These are phyloP conservation scores for Drepana falcataria DNA, from an alignment of 2,888 invertebrate species.

Conservation along the genomic window DNA sequence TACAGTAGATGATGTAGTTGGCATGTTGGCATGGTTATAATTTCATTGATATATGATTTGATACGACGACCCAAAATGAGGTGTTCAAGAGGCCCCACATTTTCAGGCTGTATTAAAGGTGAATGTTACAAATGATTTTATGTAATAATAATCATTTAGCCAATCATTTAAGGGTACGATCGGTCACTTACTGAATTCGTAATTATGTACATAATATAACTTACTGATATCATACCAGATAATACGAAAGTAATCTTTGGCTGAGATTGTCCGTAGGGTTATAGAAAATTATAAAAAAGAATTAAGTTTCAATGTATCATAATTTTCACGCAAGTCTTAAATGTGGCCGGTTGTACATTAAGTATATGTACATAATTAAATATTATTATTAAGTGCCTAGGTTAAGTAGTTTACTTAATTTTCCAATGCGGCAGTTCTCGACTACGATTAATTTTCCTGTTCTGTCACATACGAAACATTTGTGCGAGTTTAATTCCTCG, in stretches of 20 bases:
- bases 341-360: slow-evolving; percentile 29
- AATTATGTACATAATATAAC: too few relatives aligned
- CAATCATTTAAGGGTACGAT: slow-evolving; percentile 41
- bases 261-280: too few relatives aligned
- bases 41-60: slow-evolving; percentile 27
- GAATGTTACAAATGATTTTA: slow-evolving; percentile 55
- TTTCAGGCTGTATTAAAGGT: slow-evolving; percentile 41
- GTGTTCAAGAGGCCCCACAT: slow-evolving; percentile 9
- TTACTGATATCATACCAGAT: too few relatives aligned
- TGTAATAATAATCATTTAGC: slow-evolving; percentile 45
- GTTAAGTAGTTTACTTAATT: slow-evolving; percentile 57
- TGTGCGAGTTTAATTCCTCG: not conserved
- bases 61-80: slow-evolving; percentile 20
- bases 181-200: not conserved
- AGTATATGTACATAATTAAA: slow-evolving; percentile 50
- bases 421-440: slow-evolving; percentile 24
- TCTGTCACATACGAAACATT: too few relatives aligned
- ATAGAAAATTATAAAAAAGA: too few relatives aligned
- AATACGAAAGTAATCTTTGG: too few relatives aligned
- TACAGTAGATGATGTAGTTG: slow-evolving; percentile 24
- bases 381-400: slow-evolving; percentile 10
- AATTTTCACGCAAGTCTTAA: not conserved
- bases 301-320: too few relatives aligned
- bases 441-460: too few relatives aligned
- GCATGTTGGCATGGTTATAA: too few relatives aligned